Conservation (phyloP, 2,888 invertebrate species). For the Melanostoma mellinum region DNA sequence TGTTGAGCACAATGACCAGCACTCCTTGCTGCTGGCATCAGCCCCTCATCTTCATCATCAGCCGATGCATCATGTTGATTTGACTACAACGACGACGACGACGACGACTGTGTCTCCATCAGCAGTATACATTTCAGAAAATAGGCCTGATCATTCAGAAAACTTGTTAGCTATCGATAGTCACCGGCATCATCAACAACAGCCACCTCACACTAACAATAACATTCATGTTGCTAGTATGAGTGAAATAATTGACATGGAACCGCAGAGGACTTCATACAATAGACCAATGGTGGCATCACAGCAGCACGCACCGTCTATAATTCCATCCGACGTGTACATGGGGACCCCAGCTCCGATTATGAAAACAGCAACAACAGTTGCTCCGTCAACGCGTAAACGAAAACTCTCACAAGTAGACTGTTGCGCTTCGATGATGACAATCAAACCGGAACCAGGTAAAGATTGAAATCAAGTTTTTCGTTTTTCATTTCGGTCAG, state of each 20-base stretch:
- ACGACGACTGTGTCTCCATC: slow-evolving; percentile 60
- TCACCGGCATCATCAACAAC: slow-evolving; percentile 71
- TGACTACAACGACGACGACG: neutral
- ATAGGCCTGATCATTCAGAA: slow-evolving; percentile 31
- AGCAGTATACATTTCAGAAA: slow-evolving; percentile 62
- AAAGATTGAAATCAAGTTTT: neutral
- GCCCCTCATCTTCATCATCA: slow-evolving; percentile 45
- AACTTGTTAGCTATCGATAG: slow-evolving; percentile 57
- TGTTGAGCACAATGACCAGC: slow-evolving; percentile 53
- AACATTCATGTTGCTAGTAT: slow-evolving; percentile 56
- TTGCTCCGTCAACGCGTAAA: slow-evolving; percentile 77
- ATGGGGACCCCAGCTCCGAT: slow-evolving; percentile 61
- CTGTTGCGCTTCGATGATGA: slow-evolving; percentile 76
- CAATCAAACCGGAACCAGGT: slow-evolving; percentile 79
- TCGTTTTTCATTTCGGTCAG: neutral
- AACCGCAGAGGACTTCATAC: slow-evolving; percentile 74
- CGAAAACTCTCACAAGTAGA: slow-evolving; percentile 80
- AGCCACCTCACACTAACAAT: slow-evolving; percentile 50
- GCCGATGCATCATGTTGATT: slow-evolving; percentile 40
- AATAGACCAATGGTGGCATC: slow-evolving; percentile 72
- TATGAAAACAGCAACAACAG: slow-evolving; percentile 76
- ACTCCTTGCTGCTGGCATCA: slow-evolving; percentile 35
- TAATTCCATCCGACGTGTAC: slow-evolving; percentile 64
- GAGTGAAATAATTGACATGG: slow-evolving; percentile 51
- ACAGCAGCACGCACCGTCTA: slow-evolving; percentile 39